phyloP scores from a whole-genome alignment of 2,113 vertebrate genomes.

The Rhea pennata region DNA sequence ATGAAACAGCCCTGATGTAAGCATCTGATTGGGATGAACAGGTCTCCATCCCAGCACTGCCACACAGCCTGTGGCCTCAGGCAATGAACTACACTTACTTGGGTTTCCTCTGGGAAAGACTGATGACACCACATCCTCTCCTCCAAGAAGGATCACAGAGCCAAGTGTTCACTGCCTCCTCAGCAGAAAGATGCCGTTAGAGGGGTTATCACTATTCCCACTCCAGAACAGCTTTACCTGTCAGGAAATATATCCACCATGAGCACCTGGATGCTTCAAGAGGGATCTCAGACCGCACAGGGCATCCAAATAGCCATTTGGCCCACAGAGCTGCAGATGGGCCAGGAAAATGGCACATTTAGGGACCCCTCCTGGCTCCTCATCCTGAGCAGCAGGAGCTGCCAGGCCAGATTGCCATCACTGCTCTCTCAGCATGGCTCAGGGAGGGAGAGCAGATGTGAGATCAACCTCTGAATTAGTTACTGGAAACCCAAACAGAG shows the following conservation, averaged over 20 bases:
- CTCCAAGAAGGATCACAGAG: not conserved
- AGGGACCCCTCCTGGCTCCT: not conserved
- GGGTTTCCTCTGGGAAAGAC: not conserved
- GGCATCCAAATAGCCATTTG: accelerated
- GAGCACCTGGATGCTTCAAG: not conserved
- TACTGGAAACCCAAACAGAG: not conserved
- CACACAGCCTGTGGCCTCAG: accelerated
- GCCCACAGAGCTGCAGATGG: not conserved
- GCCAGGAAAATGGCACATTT: not conserved
- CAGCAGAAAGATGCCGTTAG: not conserved
- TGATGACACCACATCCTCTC: not conserved
- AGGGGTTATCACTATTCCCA: not conserved
- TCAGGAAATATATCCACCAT: accelerated
- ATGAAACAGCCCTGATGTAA: accelerated
- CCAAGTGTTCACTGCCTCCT: not conserved
- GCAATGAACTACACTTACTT: not conserved
- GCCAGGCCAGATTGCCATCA: not conserved
- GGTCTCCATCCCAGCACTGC: not conserved
- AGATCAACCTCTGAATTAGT: not conserved
- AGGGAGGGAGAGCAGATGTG: not conserved
- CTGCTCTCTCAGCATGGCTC: not conserved
- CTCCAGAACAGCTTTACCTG: not conserved
- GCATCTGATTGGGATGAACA: not conserved
- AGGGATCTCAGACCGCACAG: not conserved
- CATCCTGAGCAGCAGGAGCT: not conserved